Evolutionary conservation across 2,113 vertebrate genomes (phyloP), one percentile per base, ranked within the genome.

Genomic region (Bungarus multicinctus): DNA sequence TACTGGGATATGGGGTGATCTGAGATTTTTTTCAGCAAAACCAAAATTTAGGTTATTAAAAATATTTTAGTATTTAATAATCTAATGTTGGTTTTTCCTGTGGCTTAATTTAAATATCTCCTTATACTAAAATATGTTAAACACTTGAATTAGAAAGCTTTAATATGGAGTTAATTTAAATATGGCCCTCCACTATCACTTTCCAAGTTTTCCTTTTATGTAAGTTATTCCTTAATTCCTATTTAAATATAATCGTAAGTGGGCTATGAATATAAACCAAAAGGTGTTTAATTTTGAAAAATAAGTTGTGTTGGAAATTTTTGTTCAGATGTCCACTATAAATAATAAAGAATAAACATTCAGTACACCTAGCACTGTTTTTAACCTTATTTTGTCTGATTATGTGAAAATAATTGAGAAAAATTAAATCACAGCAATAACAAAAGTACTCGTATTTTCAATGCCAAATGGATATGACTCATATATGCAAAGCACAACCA

Each of bases 241-340:
- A 93, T 96, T 94, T 4, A 94, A 93, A 94, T 93, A 94, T 95
- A 86, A 95, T 94, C 94, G 94, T 94, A 95, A 96, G 90, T 94
- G 93, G 96, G 96, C 93, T 95, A 14, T 96, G 92, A 92, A 91
- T 88, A 95, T 91, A 95, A 92, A 34, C 94, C 94, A 95, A 94
- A 95, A 94, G 95, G 50, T 50, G 93, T 86, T 89, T 50, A 89
- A 58, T 96, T 94, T 88, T 89, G 87, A 90, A 94, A 92, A 20
- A 45, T 39, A 58, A 52, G 39, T 6, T 74, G 85, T 60, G 7
- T 30, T 14, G n/a, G 43, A 90, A 85, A 8, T 34, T 53, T 16
- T 85, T 18, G 27, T 58, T 93, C 34, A 52, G 69, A 11, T 10
- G 43, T 64, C 87, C 57, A 58, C 14, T 47, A 88, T 69, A 25